These are phyloP conservation scores for Rhyacophila brunnea DNA, from an alignment of 1,140 invertebrate species.

Conservation along the genomic window DNA sequence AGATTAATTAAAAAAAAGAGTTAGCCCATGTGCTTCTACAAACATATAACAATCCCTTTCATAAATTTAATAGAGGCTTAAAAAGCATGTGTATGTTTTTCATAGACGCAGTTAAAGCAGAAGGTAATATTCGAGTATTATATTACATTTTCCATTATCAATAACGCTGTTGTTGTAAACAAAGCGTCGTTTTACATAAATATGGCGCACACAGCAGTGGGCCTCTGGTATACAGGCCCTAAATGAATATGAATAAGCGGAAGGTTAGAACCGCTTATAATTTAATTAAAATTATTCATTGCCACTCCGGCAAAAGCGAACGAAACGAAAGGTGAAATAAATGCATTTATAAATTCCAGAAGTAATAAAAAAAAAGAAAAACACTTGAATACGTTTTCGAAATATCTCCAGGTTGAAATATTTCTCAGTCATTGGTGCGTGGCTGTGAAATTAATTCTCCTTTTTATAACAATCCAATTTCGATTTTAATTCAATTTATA, in stretches of 20 bases:
- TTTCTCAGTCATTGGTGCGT: neutral
- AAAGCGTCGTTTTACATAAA: conserved; percentile 12
- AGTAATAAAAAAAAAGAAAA: neutral
- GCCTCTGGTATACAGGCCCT: neutral
- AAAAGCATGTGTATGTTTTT: too few species aligned
- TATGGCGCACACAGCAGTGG: conserved; percentile 1
- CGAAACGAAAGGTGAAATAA: conserved; percentile 10
- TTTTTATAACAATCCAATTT: neutral
- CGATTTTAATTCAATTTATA: neutral
- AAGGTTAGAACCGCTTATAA: conserved; percentile 11
- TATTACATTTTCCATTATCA: too few species aligned
- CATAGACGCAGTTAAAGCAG: too few species aligned
- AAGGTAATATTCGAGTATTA: too few species aligned
- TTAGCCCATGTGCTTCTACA: too few species aligned
- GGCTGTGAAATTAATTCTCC: neutral
- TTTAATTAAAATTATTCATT: conserved; percentile 31
- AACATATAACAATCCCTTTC: too few species aligned
- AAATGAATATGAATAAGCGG: conserved; percentile 24
- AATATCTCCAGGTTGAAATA: neutral
- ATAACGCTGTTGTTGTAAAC: neutral
- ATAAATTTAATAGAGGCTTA: too few species aligned
- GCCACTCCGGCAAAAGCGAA: conserved; percentile 18
- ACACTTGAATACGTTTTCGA: neutral
- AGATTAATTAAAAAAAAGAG: too few species aligned
- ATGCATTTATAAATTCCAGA: conserved; percentile 6